Percentiles rank a stretch among this genome's conserved stretches.
Evolutionary conservation across 92 coral and sea anemone genomes (phyloP).

Genomic region (Hydrozoanthus gracilis): DNA sequence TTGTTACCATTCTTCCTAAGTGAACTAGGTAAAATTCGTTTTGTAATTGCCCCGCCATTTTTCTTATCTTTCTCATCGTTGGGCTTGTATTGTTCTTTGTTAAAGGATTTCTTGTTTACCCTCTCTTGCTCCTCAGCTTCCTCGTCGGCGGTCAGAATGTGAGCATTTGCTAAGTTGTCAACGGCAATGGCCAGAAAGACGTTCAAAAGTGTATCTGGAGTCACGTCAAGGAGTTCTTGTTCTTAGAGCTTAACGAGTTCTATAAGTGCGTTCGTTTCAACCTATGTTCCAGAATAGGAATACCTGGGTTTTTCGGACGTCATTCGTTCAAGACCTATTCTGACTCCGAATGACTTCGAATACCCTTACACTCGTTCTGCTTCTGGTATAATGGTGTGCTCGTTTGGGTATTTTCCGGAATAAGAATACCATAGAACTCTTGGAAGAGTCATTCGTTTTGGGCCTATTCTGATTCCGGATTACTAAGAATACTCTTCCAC

Average conservation of each 20-base stretch:
- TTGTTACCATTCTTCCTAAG: constrained; percentile 43
- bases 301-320: no score
- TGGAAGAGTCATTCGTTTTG: no score
- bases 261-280: neutral
- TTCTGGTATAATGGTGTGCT: no score
- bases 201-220: constrained; percentile 89
- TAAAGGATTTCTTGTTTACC: constrained; percentile 59
- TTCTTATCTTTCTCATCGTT: constrained; percentile 42
- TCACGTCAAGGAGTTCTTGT: constrained; percentile 48
- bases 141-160: constrained; percentile 94
- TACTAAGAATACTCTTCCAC: no score
- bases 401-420: no score
- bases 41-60: constrained; percentile 66
- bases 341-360: no score
- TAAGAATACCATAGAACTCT: no score
- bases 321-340: no score
- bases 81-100: constrained; percentile 58
- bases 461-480: no score
- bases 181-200: constrained; percentile 99
- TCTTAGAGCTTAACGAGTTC: neutral
- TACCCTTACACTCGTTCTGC: no score
- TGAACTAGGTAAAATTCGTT: constrained; percentile 58
- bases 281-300: no score
- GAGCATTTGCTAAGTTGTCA: constrained; percentile 99
- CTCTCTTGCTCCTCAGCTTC: constrained; percentile 81